These are phyloP conservation scores for Heliothis subflexa DNA, from an alignment of 1,140 invertebrate species.

Conservation along the genomic window DNA sequence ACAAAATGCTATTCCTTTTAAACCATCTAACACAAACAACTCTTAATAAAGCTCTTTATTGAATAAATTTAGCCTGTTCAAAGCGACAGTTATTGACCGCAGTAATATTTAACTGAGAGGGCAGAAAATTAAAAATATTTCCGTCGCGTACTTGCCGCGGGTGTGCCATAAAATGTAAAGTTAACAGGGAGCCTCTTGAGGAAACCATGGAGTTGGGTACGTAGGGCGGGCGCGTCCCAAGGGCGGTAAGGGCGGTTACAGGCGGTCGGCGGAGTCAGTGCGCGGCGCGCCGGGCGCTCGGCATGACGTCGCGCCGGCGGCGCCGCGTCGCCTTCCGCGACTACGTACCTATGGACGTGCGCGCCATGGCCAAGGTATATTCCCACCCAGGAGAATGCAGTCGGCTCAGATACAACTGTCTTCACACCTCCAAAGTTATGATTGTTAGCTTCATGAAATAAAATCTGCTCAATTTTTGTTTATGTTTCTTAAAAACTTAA, in stretches of 20 bases:
- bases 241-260: conserved; percentile 37
- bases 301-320: conserved; percentile 76
- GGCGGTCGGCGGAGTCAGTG: conserved; percentile 56
- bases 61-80: neutral
- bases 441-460: neutral
- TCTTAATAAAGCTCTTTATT: conserved; percentile 11
- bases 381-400: neutral
- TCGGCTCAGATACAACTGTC: neutral
- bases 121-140: conserved; percentile 44
- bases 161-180: conserved; percentile 50
- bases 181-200: conserved; percentile 49
- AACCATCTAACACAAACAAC: neutral
- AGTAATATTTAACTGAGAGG: conserved; percentile 3
- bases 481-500: neutral
- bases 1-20: neutral
- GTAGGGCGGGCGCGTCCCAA: conserved; percentile 46
- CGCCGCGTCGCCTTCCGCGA: conserved; percentile 82
- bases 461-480: neutral
- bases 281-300: conserved; percentile 67
- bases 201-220: conserved; percentile 40
- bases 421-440: neutral
- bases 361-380: conserved; percentile 80
- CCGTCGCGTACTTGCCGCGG: conserved; percentile 25
- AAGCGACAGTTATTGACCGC: conserved; percentile 28
- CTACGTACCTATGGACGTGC: conserved; percentile 81